Conservation (phyloP, 1,140 invertebrate genomes). For the Trigoniulus corallinus region DNA sequence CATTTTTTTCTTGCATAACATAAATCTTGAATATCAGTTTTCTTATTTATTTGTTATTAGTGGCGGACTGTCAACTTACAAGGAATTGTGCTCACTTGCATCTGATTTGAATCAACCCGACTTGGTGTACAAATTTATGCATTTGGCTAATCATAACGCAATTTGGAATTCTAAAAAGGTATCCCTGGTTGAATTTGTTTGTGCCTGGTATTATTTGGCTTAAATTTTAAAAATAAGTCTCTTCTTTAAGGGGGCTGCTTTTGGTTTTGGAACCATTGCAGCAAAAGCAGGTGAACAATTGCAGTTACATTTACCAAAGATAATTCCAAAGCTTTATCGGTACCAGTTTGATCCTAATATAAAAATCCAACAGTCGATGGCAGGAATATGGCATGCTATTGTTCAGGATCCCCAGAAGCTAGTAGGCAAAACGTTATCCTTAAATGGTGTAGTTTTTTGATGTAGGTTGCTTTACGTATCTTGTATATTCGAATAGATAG, state of each 20-base stretch:
- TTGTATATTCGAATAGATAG: conserved; percentile 37
- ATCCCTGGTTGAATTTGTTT: neutral
- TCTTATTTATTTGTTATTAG: conserved; percentile 31
- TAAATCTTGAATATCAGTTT: neutral
- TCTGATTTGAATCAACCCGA: conserved; percentile 88
- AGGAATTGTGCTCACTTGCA: conserved; percentile 80
- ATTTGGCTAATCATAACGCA: conserved; percentile 82
- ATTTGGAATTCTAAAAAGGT: conserved; percentile 71
- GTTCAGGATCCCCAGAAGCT: conserved; percentile 71
- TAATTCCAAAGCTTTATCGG: conserved; percentile 75
- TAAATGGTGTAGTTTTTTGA: neutral
- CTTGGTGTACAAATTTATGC: conserved; percentile 87
- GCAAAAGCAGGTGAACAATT: conserved; percentile 62
- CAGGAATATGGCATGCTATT: conserved; percentile 74
- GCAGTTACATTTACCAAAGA: conserved; percentile 57
- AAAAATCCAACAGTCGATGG: conserved; percentile 78
- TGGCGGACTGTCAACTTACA: conserved; percentile 74
- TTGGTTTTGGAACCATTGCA: conserved; percentile 73
- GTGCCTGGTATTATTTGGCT: neutral
- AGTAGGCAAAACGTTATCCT: conserved; percentile 30
- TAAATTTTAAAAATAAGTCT: conserved; percentile 5
- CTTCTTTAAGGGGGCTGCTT: conserved; percentile 54
- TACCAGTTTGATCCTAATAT: conserved; percentile 73
- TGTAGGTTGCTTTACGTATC: neutral
- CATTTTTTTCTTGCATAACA: neutral